A percentile compares a stretch with the other conserved stretches of the same genome.
Evolutionary conservation across 2,113 vertebrate genomes (phyloP).

Genomic region (Peromyscus maniculatus): DNA sequence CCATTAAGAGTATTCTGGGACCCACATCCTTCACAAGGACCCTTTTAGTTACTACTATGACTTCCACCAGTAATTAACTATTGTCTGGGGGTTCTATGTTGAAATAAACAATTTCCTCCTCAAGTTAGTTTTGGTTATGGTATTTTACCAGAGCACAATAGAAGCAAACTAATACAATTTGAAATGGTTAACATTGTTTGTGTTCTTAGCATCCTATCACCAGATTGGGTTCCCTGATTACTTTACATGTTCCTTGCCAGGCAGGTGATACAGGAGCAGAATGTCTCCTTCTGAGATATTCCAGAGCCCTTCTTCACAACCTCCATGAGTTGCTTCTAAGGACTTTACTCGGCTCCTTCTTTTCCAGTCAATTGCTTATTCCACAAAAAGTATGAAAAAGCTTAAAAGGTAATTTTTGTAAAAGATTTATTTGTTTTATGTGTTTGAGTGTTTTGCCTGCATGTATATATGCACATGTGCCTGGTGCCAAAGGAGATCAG

Average conservation of each 20-base stretch:
- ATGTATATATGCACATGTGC: too few species aligned
- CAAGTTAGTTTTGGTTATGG: not conserved
- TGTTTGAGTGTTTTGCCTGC: too few species aligned
- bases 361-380: not conserved
- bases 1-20: not conserved
- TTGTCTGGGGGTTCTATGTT: not conserved
- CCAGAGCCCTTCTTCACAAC: fast-evolving
- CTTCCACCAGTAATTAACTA: not conserved
- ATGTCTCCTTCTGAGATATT: too few species aligned
- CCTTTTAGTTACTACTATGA: not conserved
- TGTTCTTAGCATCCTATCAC: not conserved
- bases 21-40: not conserved
- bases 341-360: too few species aligned
- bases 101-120: not conserved
- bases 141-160: not conserved
- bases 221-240: not conserved
- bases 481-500: too few species aligned
- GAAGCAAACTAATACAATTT: not conserved
- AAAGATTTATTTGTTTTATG: too few species aligned
- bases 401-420: not conserved
- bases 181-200: not conserved
- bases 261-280: not conserved
- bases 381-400: not conserved
- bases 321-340: too few species aligned
- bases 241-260: not conserved